phyloP scores from a whole-genome alignment of 2,113 vertebrate species.

The Ailuropoda melanoleuca region DNA sequence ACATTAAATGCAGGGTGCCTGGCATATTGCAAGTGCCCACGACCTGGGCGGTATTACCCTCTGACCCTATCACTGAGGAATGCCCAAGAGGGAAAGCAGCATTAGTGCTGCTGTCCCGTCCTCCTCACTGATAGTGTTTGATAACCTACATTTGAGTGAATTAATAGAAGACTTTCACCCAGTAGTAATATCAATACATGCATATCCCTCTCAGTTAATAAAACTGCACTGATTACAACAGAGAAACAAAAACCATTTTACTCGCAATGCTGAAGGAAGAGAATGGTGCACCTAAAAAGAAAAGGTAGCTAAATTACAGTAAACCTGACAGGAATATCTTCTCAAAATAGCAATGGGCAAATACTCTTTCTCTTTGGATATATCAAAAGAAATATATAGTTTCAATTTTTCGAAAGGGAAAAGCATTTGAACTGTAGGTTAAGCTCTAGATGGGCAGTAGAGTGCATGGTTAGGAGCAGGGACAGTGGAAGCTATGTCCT shows the following conservation, averaged over 20 bases:
- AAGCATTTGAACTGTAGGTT: background rate
- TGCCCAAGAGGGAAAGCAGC: background rate
- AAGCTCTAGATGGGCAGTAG: background rate
- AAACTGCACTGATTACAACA: slow-evolving; percentile 4
- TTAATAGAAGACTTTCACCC: background rate
- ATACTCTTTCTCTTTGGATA: background rate
- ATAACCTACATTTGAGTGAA: background rate
- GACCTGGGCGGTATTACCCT: background rate
- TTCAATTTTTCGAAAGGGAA: background rate
- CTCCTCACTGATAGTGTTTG: background rate
- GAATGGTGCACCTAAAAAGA: background rate
- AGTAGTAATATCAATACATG: background rate
- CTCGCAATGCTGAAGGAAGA: background rate
- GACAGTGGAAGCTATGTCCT: background rate
- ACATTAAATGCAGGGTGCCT: background rate
- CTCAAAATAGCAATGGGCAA: background rate
- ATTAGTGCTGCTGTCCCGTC: background rate
- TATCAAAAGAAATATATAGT: background rate
- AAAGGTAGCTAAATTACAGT: background rate
- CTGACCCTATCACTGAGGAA: background rate
- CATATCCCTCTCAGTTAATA: background rate
- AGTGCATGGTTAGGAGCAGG: background rate
- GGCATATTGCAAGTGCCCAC: background rate
- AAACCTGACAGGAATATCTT: background rate
- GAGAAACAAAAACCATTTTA: background rate